Percentiles rank a stretch among this genome's conserved stretches.
Conservation (phyloP, 2,888 invertebrate species). For the Troides aeacus region DNA sequence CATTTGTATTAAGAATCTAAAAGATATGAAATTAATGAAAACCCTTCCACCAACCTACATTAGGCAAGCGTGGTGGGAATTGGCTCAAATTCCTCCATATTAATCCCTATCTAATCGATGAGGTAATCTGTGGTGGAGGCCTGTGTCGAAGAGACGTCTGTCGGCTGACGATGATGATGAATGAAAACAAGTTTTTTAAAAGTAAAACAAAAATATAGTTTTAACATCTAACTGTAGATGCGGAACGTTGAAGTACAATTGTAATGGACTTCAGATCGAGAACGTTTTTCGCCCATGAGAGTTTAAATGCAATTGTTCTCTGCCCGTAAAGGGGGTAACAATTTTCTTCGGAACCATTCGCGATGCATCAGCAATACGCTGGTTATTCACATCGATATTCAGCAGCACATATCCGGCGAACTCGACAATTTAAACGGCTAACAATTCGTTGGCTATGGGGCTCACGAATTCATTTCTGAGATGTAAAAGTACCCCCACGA, state of each 20-base stretch:
- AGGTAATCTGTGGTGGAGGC: too few species aligned
- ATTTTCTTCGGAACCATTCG: not conserved
- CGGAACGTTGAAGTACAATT: not conserved
- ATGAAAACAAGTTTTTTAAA: too few species aligned
- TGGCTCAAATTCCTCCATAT: too few species aligned
- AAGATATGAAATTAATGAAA: too few species aligned
- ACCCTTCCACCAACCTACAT: too few species aligned
- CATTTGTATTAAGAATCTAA: too few species aligned
- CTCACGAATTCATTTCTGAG: too few species aligned
- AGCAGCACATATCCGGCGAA: not conserved
- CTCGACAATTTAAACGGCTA: not conserved
- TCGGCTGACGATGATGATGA: too few species aligned
- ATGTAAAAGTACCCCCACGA: not conserved
- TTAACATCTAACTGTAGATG: not conserved
- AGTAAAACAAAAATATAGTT: too few species aligned
- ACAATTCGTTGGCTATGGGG: not conserved
- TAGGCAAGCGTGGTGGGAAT: too few species aligned
- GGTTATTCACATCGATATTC: not conserved
- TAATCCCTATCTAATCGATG: too few species aligned
- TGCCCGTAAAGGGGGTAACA: not conserved
- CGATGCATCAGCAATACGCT: not conserved
- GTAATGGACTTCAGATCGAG: not conserved
- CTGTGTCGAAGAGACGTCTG: too few species aligned
- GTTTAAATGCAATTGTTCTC: not conserved
- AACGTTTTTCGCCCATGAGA: not conserved